Evolutionary conservation across 2,113 vertebrate genomes (phyloP), one percentile per base, ranked within the genome.

Genomic region (Apaloderma vittatum): DNA sequence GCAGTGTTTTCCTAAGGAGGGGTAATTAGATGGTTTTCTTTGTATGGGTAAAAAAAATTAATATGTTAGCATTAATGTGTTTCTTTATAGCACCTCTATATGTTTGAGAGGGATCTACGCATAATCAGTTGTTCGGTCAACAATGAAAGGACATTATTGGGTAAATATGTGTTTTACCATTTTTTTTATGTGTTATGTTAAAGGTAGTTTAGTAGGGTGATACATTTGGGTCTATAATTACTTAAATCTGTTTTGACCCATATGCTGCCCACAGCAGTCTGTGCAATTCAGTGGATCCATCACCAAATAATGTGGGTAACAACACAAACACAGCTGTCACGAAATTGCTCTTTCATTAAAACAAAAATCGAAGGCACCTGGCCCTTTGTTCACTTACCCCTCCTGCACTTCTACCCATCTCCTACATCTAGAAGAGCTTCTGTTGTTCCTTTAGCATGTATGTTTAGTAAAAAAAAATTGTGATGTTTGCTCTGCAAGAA

Each of bases 91-190:
- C 98, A 99, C 84, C 98, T 99, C 68, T 99, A 99, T 97, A 98
- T 98, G 30, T 99, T 99, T 97, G 99, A 99, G 97, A 99, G 98
- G 98, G 98, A 99, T 94, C 98, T 99, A 71, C 97, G 89, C 93
- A 98, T 99, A 93, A 98, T 99, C 98, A 99, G 99, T 96, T 99
- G 99, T 90, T 99, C 99, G 1, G 81, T 99, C 92, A 99, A 99
- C 97, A 98, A 91, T 72, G 99, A 99, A 94, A 99, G 98, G 96
- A 99, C 99, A 0, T 97, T 99, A 91, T 94, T 99, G 93, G 99
- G 99, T 99, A 98, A 99, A 98, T 94, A 90, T 16, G 13, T 48
- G 19, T 81, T 83, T 76, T 81, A 27, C 70, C 8, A 34, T 49
- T 79, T 26, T 49, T 63, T 85, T 78, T 75, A 55, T 62, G 3